These are phyloP conservation scores for Drosophila bocki DNA, from an alignment of 1,140 invertebrate species.

Conservation along the genomic window DNA sequence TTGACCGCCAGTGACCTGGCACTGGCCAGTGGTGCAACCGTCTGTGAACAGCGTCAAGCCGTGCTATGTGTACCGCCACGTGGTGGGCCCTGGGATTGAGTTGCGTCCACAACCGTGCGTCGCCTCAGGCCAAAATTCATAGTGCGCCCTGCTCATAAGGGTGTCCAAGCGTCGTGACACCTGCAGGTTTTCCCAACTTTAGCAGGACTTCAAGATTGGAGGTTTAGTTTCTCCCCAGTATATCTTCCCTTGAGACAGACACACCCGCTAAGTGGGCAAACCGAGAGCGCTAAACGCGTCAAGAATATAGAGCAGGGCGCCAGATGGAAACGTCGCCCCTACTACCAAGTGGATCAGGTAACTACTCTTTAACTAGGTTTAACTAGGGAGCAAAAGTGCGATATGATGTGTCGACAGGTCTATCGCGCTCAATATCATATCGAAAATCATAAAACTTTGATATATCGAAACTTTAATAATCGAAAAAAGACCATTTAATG, in stretches of 20 bases:
- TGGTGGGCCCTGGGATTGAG: slow-evolving; percentile 84
- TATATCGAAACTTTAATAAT: not conserved
- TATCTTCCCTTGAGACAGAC: not conserved
- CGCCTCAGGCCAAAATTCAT: slow-evolving; percentile 82
- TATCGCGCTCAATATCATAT: not conserved
- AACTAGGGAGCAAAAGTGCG: not conserved
- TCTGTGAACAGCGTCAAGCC: slow-evolving; percentile 84
- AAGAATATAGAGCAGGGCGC: slow-evolving; percentile 59
- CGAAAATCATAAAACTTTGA: not conserved
- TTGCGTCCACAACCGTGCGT: slow-evolving; percentile 68
- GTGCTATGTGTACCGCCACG: slow-evolving; percentile 85
- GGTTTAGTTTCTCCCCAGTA: not conserved
- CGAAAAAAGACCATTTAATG: not conserved
- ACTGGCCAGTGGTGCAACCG: slow-evolving; percentile 85
- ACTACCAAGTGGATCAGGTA: slow-evolving; percentile 33
- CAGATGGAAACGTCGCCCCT: not conserved
- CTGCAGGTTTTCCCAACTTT: slow-evolving; percentile 76
- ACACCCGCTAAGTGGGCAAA: slow-evolving; percentile 42
- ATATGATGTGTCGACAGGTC: not conserved
- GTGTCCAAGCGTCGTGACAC: slow-evolving; percentile 52
- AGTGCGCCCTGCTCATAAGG: slow-evolving; percentile 79
- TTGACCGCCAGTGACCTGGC: slow-evolving; percentile 84
- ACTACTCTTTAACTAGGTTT: slow-evolving; percentile 17
- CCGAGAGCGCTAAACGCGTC: slow-evolving; percentile 48
- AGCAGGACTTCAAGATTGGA: not conserved